Percentiles rank a stretch among this genome's conserved stretches.
phyloP scores from a whole-genome alignment of 2,797 vertebrate genomes.

The Hybognathus amarus region DNA sequence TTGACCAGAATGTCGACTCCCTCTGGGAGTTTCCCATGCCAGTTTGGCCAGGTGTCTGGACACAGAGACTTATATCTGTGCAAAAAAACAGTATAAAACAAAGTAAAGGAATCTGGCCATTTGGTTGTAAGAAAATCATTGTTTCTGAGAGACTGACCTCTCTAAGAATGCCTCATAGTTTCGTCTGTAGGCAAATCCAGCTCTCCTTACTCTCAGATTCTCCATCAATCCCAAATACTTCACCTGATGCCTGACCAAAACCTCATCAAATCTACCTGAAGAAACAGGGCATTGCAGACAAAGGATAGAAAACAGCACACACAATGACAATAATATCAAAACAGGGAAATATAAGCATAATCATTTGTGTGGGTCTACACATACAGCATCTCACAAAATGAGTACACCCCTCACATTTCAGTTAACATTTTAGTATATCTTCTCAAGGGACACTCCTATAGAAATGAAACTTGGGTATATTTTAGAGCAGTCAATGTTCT shows the following conservation, averaged over 20 bases:
- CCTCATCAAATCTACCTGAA: constrained; percentile 92
- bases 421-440: too few relatives aligned
- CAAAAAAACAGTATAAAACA: constrained; percentile 15
- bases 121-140: neutral
- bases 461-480: too few relatives aligned
- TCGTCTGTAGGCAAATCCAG: constrained; percentile 94
- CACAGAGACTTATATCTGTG: constrained; percentile 95
- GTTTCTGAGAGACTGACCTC: constrained; percentile 76
- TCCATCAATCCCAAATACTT: constrained; percentile 98
- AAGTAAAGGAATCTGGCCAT: neutral
- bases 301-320: neutral
- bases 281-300: constrained; percentile 3
- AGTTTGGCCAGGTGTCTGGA: constrained; percentile 94
- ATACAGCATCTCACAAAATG: too few relatives aligned
- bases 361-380: neutral
- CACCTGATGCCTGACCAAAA: constrained; percentile 95
- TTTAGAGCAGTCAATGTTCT: too few relatives aligned
- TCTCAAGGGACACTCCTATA: too few relatives aligned
- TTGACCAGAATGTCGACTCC: constrained; percentile 90
- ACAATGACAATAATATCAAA: neutral
- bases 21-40: constrained; percentile 86
- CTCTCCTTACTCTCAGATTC: constrained; percentile 92
- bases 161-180: constrained; percentile 94
- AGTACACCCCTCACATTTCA: too few relatives aligned
- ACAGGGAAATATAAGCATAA: neutral